phyloP scores from a whole-genome alignment of 1,140 invertebrate species.

The Sarcophaga peregrina region DNA sequence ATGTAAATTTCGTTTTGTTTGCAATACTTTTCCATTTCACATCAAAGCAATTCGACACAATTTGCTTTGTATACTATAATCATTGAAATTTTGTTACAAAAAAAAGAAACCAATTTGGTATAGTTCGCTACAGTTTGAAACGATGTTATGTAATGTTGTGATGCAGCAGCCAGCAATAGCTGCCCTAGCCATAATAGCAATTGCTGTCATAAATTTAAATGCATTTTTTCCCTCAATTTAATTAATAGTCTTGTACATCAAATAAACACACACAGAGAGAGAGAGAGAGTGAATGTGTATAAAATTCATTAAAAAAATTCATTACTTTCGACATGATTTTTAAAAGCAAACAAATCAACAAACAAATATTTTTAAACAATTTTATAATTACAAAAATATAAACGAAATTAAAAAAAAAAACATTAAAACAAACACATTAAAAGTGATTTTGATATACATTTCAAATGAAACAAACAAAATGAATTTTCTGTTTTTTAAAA shows the following conservation, averaged over 20 bases:
- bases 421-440: not conserved
- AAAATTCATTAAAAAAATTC: not conserved
- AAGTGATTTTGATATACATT: not conserved
- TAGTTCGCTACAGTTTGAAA: too few relatives aligned
- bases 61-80: too few relatives aligned
- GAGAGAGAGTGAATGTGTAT: not conserved
- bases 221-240: constrained; percentile 7
- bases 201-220: constrained; percentile 25
- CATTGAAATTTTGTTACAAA: too few relatives aligned
- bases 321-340: not conserved
- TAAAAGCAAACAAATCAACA: too few relatives aligned
- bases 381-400: not conserved
- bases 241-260: constrained; percentile 18
- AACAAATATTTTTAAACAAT: too few relatives aligned
- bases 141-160: too few relatives aligned
- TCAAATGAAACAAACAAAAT: not conserved
- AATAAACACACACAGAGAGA: not conserved
- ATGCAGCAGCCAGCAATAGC: not conserved
- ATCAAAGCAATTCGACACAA: too few relatives aligned
- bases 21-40: too few relatives aligned
- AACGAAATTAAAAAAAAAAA: not conserved
- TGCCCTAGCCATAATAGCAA: not conserved
- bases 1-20: too few relatives aligned
- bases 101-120: too few relatives aligned
- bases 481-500: not conserved